Evolutionary conservation across 2,113 vertebrate species (phyloP).

Genomic region (Australoheros scitulus): DNA sequence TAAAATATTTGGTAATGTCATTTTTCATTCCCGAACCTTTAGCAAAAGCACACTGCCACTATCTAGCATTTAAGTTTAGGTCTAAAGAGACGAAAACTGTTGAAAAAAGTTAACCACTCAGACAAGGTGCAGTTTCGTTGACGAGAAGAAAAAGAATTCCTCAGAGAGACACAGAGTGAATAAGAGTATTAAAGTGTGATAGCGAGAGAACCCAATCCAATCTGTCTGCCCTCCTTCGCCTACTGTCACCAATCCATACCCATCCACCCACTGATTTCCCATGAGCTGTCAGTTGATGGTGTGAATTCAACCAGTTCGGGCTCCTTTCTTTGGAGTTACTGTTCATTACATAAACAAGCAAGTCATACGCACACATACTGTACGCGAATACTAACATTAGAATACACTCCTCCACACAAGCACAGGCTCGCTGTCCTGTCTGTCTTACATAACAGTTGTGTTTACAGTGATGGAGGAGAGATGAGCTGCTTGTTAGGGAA

Average conservation of each 20-base stretch:
- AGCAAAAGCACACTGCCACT: neutral
- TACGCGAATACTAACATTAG: constrained; percentile 27
- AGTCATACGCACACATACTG: neutral
- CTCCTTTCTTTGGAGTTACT: constrained; percentile 16
- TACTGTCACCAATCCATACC: constrained; percentile 66
- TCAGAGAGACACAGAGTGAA: constrained; percentile 11
- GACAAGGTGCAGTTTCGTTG: neutral
- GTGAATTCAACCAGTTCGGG: constrained; percentile 52
- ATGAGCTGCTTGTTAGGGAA: constrained; percentile 26
- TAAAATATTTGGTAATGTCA: neutral
- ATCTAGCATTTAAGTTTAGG: neutral
- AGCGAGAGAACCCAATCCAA: constrained; percentile 38
- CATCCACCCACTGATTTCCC: constrained; percentile 72
- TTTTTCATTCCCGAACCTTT: neutral
- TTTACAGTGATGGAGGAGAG: constrained; percentile 26
- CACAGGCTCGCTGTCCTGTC: constrained; percentile 14
- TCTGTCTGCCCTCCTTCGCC: constrained; percentile 23
- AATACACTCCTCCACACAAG: constrained; percentile 8
- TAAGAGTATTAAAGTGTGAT: constrained; percentile 29
- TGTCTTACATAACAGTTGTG: constrained; percentile 40
- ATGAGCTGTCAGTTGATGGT: constrained; percentile 60
- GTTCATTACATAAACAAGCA: constrained; percentile 31
- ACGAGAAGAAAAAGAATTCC: neutral
- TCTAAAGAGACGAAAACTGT: neutral
- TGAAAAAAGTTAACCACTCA: neutral